Conservation (phyloP, 2,797 vertebrate genomes). For the Strix occidentalis region DNA sequence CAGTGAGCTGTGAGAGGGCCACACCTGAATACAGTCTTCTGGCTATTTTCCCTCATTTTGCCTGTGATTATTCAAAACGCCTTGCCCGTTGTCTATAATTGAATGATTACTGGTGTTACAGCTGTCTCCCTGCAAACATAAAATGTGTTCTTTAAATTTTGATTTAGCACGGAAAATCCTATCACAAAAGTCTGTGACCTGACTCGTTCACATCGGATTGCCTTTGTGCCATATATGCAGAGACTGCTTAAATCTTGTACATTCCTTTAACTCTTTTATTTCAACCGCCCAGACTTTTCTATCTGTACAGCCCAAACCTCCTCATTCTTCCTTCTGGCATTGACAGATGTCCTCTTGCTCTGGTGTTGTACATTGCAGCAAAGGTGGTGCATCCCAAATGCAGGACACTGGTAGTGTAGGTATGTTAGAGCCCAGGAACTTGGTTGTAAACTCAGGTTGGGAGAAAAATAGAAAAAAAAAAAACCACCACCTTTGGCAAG, state of each 20-base stretch:
- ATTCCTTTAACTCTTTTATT: not conserved
- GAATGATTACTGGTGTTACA: not conserved
- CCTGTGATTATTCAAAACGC: not conserved
- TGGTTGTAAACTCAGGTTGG: accelerated
- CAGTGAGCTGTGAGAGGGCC: not conserved
- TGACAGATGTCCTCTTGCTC: not conserved
- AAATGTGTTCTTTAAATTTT: not conserved
- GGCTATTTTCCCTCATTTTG: not conserved
- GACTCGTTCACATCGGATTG: not conserved
- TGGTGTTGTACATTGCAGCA: not conserved
- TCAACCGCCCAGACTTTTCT: not conserved
- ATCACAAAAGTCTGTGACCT: not conserved
- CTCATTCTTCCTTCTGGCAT: not conserved
- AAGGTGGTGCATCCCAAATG: not conserved
- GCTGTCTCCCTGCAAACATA: not conserved
- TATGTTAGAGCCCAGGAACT: not conserved
- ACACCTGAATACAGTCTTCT: not conserved
- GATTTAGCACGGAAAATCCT: not conserved
- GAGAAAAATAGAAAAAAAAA: not conserved
- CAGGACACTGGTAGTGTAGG: accelerated
- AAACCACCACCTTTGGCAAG: not conserved
- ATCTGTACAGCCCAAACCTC: not conserved
- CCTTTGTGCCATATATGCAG: not conserved
- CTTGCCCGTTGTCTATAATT: not conserved
- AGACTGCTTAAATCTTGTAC: not conserved